Evolutionary conservation across 2,797 vertebrate genomes (phyloP), one percentile per base, ranked within the genome.

Genomic region (Sciurus carolinensis): DNA sequence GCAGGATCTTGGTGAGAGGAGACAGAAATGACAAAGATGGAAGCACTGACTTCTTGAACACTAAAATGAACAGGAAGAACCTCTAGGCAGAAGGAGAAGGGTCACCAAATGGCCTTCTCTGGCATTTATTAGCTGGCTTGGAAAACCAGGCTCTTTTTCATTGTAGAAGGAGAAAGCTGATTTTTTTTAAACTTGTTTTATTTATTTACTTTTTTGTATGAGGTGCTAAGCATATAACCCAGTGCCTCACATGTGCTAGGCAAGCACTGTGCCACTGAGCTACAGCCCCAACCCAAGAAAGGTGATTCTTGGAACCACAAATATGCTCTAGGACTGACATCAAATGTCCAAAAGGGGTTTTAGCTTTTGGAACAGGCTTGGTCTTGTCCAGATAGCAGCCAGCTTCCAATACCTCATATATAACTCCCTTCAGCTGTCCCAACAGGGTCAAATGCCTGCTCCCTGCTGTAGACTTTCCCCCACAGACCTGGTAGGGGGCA

Each of bases 361-460:
- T 33, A 1, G 42, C 54, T 75, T 44, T 72, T 7, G 20, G 42
- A 75, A 59, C 84, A 84, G 93, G 87, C 72, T 93, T 15, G 67
- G 75, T 90, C 92, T 79, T 92, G 71, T 86, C 57, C 64, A 64
- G 44, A 24, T 5, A 47, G 92, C 12, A 7, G 4, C 0, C 91
- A 59, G 52, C 72, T 57, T 33, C 67, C 62, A 3, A 54, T 94
- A 79, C 77, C 90, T 94, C 36, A 0, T 20, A 62, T 73, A 85
- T 62, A 80, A 76, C 75, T 83, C 86, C 90, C 64, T 75, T 52
- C 82, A 47, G 73, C 75, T 93, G 57, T 82, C 77, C 77, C 82
- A 59, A 3, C 79, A 69, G 30, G 54, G 57, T 52, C n/a, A 18
- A 24, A 66, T 26, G 15, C 81, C 94, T 71, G 57, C 57, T 82